Evolutionary conservation across 2,797 vertebrate genomes (phyloP).

Genomic region (Nyctibius grandis): DNA sequence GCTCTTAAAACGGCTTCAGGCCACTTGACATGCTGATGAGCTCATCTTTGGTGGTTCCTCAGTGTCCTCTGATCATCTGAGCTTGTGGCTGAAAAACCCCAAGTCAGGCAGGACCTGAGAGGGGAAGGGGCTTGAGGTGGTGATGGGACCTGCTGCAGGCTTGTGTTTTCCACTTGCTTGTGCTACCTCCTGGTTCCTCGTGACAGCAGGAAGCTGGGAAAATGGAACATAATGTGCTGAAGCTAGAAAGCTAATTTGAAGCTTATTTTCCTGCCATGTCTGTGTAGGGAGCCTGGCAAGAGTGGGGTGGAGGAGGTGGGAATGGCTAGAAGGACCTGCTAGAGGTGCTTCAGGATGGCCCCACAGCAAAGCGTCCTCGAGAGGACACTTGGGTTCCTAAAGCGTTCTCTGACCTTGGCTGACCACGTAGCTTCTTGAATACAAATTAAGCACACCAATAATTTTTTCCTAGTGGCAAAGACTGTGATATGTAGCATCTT

Average conservation of each 20-base stretch:
- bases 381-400: neutral
- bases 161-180: rapidly evolving
- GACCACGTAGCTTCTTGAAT: neutral
- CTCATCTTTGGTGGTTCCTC: neutral
- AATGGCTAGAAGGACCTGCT: neutral
- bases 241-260: neutral
- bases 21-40: neutral
- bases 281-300: neutral
- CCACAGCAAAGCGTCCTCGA: neutral
- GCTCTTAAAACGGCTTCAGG: neutral
- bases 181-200: neutral
- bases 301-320: neutral
- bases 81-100: neutral
- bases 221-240: neutral
- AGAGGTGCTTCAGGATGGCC: neutral
- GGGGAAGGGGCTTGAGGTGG: neutral
- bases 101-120: too few species aligned
- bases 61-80: neutral
- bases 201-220: neutral
- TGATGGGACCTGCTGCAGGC: too few species aligned
- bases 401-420: neutral
- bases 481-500: neutral
- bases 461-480: neutral
- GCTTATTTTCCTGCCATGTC: neutral
- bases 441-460: neutral